These are phyloP conservation scores for Coturnix japonica DNA, from an alignment of 2,113 vertebrate species.

Conservation along the genomic window DNA sequence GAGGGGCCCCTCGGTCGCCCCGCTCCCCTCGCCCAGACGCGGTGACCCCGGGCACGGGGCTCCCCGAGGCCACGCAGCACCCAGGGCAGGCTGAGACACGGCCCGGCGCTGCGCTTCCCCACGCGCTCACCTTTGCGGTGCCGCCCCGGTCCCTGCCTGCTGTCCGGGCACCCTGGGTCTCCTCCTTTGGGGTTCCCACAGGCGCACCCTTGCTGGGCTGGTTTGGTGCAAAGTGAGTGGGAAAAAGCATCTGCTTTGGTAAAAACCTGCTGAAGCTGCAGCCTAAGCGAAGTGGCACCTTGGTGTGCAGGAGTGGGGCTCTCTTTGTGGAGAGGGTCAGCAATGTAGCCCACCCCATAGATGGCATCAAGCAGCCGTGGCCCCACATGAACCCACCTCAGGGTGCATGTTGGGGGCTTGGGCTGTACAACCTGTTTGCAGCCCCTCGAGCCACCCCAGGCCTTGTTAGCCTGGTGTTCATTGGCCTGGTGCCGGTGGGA, in stretches of 20 bases:
- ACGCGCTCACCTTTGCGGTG: neutral
- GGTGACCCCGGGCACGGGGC: neutral
- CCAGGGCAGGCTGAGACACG: slow-evolving; percentile 28
- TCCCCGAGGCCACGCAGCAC: too few relatives aligned
- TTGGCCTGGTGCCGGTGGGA: neutral
- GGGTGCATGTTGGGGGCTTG: neutral
- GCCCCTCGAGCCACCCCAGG: neutral
- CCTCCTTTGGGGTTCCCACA: neutral
- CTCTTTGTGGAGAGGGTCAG: neutral
- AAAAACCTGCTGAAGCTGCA: neutral
- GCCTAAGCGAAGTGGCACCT: neutral
- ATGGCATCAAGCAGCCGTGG: accelerated
- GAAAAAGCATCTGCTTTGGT: neutral
- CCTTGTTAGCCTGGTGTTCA: neutral
- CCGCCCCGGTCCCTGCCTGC: neutral
- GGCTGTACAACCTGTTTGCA: slow-evolving; percentile 59
- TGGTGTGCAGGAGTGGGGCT: accelerated
- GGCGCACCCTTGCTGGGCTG: neutral
- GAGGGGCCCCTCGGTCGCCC: neutral
- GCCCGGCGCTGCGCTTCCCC: neutral
- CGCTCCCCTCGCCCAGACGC: neutral
- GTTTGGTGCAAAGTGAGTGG: neutral
- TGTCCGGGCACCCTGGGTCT: accelerated
- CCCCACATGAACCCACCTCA: neutral
- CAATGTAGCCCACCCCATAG: neutral